Evolutionary conservation across 2,888 invertebrate genomes (phyloP).

Genomic region (Spialia ferax): DNA sequence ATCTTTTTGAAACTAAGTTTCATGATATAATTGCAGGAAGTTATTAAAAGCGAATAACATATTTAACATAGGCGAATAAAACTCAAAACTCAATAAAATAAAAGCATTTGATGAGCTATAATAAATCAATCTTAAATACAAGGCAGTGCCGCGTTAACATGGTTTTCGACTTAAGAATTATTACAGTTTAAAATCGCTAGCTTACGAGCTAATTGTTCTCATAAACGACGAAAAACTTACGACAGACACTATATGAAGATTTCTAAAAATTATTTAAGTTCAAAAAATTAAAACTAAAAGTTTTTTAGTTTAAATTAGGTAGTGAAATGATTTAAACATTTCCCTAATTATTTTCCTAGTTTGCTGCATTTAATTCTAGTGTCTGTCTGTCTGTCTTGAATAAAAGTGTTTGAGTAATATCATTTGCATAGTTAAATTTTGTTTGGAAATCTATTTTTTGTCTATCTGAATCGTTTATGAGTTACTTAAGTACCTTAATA

Average conservation of each 20-base stretch:
- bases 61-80: constrained; percentile 23
- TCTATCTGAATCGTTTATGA: constrained; percentile 21
- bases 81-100: constrained; percentile 20
- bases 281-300: no score
- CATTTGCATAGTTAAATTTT: not conserved
- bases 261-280: no score
- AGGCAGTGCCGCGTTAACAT: constrained; percentile 40
- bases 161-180: constrained; percentile 26
- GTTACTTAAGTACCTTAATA: constrained; percentile 40
- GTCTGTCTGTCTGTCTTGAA: no score
- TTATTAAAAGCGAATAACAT: constrained; percentile 7
- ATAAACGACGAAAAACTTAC: constrained; percentile 8
- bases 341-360: no score
- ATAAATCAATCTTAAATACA: constrained; percentile 36
- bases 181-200: constrained; percentile 13
- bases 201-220: constrained; percentile 30
- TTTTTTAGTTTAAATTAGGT: no score
- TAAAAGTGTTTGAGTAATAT: not conserved
- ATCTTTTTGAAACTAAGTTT: constrained; percentile 15
- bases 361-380: no score
- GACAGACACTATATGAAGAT: no score
- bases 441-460: not conserved
- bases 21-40: constrained; percentile 4
- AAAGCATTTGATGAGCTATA: constrained; percentile 31
- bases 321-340: no score